A percentile compares a stretch with the other conserved stretches of the same genome.
phyloP scores from a whole-genome alignment of 1,140 invertebrate genomes.

The Lepidotrigona ventralis region DNA sequence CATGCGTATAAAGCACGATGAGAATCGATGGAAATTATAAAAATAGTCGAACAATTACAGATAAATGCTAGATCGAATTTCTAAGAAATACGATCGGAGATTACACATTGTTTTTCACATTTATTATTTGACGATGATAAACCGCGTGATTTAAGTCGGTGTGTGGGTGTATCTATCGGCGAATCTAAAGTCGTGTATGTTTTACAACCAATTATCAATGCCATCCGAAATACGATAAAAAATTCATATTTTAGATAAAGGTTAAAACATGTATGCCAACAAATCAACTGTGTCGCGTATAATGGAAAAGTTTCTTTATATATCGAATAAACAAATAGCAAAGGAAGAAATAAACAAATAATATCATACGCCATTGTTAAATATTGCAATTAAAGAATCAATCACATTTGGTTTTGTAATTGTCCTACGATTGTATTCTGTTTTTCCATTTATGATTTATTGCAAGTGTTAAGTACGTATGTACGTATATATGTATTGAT shows the following conservation, averaged over 20 bases:
- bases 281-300: neutral
- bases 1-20: no score
- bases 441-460: neutral
- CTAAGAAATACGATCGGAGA: neutral
- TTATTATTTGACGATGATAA: neutral
- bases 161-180: neutral
- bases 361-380: neutral
- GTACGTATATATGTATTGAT: neutral
- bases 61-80: neutral
- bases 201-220: neutral
- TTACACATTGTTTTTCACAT: neutral
- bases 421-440: constrained; percentile 27
- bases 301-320: neutral
- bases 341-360: neutral
- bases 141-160: neutral
- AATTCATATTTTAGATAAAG: neutral
- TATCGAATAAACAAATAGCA: neutral
- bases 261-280: neutral
- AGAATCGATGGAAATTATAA: neutral
- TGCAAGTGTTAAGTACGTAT: neutral
- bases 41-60: neutral
- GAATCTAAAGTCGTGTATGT: neutral
- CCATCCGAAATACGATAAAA: constrained; percentile 17
- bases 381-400: neutral
- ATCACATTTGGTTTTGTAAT: constrained; percentile 19